Evolutionary conservation across 2,888 invertebrate genomes (phyloP).

Genomic region (Stictocephala bisonia): DNA sequence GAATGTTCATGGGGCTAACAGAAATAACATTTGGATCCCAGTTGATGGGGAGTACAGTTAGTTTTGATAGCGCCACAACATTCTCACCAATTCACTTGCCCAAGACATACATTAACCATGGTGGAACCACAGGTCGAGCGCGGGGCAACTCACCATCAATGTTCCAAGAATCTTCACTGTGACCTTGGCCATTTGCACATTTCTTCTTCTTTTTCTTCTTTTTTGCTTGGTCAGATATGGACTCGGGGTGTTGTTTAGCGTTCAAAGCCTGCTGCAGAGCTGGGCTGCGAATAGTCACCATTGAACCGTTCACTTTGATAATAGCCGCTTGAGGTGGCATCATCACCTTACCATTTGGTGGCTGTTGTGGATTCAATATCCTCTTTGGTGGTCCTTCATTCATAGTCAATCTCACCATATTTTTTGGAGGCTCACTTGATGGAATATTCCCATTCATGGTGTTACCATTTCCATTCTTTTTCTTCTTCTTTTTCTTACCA

Average conservation of each 20-base stretch:
- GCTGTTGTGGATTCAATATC: constrained; percentile 10
- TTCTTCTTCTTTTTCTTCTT: constrained; percentile 63
- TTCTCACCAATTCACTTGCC: too few relatives aligned
- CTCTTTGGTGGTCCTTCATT: constrained; percentile 39
- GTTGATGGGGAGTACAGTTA: too few relatives aligned
- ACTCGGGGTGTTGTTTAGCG: constrained; percentile 47
- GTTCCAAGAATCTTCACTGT: constrained; percentile 59
- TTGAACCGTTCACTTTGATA: constrained; percentile 75
- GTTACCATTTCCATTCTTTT: constrained; percentile 40
- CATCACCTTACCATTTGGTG: constrained; percentile 45
- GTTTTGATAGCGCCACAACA: too few relatives aligned
- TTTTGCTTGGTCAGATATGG: constrained; percentile 54
- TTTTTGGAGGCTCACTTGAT: constrained; percentile 14
- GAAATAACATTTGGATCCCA: too few relatives aligned
- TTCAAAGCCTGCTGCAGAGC: constrained; percentile 66
- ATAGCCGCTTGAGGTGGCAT: constrained; percentile 71
- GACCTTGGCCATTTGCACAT: constrained; percentile 63
- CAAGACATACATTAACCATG: background rate
- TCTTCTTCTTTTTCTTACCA: constrained; percentile 48
- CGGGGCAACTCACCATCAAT: constrained; percentile 45
- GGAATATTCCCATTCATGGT: background rate
- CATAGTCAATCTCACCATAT: constrained; percentile 40
- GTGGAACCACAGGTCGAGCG: background rate
- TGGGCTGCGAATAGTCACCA: constrained; percentile 87
- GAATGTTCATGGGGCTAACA: too few relatives aligned